Conservation (phyloP, 2,797 vertebrate genomes). For the Fundulus diaphanus region DNA sequence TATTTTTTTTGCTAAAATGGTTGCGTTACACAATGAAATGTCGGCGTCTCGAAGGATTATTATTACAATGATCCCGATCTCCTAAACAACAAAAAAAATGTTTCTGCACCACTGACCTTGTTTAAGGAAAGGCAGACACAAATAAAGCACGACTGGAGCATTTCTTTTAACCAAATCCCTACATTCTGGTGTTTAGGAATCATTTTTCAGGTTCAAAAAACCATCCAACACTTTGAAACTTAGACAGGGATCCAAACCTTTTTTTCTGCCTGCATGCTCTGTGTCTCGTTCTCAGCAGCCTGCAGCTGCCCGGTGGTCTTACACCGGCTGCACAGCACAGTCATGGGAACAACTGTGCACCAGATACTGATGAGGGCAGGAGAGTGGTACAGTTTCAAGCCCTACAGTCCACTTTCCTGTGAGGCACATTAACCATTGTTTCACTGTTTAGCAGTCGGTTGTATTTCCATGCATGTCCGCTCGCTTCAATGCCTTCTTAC, state of each 20-base stretch:
- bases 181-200: background rate
- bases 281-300: background rate
- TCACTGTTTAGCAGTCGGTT: background rate
- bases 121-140: background rate
- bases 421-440: background rate
- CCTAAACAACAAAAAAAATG: background rate
- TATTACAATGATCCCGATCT: background rate
- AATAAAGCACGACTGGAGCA: background rate
- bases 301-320: background rate
- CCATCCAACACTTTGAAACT: background rate
- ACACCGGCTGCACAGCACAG: background rate
- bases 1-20: background rate
- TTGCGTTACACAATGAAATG: background rate
- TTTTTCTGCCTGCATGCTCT: background rate
- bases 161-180: background rate
- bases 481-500: background rate
- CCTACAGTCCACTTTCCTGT: background rate
- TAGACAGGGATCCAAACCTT: background rate
- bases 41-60: constrained; percentile 1
- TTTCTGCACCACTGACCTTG: background rate
- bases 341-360: background rate
- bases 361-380: background rate
- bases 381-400: background rate
- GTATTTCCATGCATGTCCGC: background rate
- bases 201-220: background rate